Conservation (phyloP, 2,888 invertebrate genomes). For the Chloroclysta siterata region DNA sequence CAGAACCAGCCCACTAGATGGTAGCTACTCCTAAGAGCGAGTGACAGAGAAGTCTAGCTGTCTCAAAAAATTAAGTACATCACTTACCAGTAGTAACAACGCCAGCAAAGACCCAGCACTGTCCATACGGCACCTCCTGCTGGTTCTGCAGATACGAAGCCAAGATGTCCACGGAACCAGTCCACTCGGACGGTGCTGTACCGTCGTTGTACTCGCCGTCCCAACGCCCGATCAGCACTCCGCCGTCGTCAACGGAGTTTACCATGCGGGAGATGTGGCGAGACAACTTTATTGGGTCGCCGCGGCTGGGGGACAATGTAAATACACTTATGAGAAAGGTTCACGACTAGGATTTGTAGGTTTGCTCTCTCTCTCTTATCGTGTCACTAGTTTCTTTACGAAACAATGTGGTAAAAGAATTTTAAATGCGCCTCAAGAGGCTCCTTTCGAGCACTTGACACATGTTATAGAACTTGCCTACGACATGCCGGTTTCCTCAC, state of each 20-base stretch:
- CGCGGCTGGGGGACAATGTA: constrained; percentile 74
- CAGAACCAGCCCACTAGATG: no score
- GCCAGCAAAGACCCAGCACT: constrained; percentile 95
- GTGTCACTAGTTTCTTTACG: no score
- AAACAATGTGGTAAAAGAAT: no score
- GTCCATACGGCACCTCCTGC: constrained; percentile 90
- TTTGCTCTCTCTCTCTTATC: no score
- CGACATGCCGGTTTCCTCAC: no score
- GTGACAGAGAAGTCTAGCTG: no score
- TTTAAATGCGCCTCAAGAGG: no score
- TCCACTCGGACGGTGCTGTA: constrained; percentile 91
- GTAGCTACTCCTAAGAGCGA: no score
- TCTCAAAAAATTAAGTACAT: neutral
- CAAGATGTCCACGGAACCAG: constrained; percentile 91
- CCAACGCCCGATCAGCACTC: constrained; percentile 90
- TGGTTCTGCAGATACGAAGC: constrained; percentile 87
- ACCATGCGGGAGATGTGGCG: constrained; percentile 90
- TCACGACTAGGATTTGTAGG: no score
- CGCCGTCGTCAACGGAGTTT: constrained; percentile 90
- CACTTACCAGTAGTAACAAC: constrained; percentile 89
- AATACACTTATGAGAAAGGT: neutral
- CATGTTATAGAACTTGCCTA: no score
- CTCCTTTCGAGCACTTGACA: no score
- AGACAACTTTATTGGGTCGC: constrained; percentile 89
- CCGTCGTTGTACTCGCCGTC: constrained; percentile 90